Percentiles rank a stretch among this genome's conserved stretches.
phyloP scores from a whole-genome alignment of 2,797 vertebrate species.

The Alcedo atthis region DNA sequence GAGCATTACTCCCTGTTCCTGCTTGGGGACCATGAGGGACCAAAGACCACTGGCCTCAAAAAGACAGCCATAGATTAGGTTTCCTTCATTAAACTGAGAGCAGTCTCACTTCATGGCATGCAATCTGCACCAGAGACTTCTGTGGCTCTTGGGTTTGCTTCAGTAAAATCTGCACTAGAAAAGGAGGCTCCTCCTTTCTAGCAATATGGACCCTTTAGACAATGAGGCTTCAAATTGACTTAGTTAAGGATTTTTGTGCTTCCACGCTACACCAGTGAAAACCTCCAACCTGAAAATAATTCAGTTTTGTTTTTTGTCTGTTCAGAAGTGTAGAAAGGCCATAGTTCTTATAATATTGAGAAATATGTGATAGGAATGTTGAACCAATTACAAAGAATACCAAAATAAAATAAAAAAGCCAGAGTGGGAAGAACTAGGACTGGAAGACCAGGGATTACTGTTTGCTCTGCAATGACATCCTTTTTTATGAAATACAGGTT shows the following conservation, averaged over 20 bases:
- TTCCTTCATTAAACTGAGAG: neutral
- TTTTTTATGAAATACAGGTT: neutral
- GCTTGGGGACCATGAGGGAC: fast-evolving
- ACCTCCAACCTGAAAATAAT: neutral
- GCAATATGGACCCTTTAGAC: neutral
- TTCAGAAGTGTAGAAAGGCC: neutral
- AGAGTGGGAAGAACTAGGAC: neutral
- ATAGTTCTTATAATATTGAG: neutral
- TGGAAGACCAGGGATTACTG: neutral
- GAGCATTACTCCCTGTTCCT: neutral
- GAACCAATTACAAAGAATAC: neutral
- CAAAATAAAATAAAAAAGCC: neutral
- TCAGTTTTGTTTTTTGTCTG: neutral
- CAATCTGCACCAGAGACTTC: neutral
- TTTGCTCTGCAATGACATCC: neutral
- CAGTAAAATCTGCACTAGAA: neutral
- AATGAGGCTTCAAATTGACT: neutral
- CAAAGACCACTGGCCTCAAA: neutral
- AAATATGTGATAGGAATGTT: neutral
- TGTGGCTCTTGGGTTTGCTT: neutral
- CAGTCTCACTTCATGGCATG: neutral
- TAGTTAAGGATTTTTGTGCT: neutral
- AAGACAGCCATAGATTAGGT: neutral
- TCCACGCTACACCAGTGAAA: neutral
- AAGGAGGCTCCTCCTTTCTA: neutral